Base-by-base conservation (phyloP, 2,888 invertebrate species). In the Acrobasis repandana region DNA sequence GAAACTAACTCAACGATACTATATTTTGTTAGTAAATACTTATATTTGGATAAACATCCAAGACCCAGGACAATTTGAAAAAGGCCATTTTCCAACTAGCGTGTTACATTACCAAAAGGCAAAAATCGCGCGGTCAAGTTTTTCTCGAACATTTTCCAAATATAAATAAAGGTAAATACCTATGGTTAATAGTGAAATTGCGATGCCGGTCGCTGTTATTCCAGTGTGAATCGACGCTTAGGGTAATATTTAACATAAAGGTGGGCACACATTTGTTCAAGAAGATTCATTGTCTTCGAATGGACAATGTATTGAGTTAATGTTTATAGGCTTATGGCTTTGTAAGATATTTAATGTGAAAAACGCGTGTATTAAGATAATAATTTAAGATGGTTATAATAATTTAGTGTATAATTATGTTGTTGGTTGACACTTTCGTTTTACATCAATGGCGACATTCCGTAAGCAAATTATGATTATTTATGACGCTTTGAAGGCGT, bases 251-350 rank as follows among this genome's bases (percentile, higher is more conserved):
- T 36, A 18, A 18, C 36, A 34, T 57, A 16, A 48, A 58, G 58
- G 49, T 58, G 58, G 58, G 58, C 58, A 15, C 58, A 58, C 49
- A 58, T 58, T 58, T 58, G 58, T 58, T 18, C 8, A 38, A 14
- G 2, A 38, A 54, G 36, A 54, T 54, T 3, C 11, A 54, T 54
- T 54, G 54, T 54, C 36, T 54, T 54, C n/a, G 54, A 54, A 54
- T 54, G 10, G 14, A 43, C 43, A 43, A n/a, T 14, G 14, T 43
- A 43, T 11, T 1, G 10, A 14, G 11, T 18, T 16, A n/a, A 16
- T 54, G 38, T 52, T 38, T 54, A 54, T 36, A 4, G 36, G 1
- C 10, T 36, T 54, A 36, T 1, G 33, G 9, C 28, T 28, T 33
- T 9, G 9, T 54, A 11, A 18, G 36, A 33, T 34, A 34, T 33